Evolutionary conservation across 2,797 vertebrate species (phyloP).

Genomic region (Gymnoscopelus microlampas): DNA sequence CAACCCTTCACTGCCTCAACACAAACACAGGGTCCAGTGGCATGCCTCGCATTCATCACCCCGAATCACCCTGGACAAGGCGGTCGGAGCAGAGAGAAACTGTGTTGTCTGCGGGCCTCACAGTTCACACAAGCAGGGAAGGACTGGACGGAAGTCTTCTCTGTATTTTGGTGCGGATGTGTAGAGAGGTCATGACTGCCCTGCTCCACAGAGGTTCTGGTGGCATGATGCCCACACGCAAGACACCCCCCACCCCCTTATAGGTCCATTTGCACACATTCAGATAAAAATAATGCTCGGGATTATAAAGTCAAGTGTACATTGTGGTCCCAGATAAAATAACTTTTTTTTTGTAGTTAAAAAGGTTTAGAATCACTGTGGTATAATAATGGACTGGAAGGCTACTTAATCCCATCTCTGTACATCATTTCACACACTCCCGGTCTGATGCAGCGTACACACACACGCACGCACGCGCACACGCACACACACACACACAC

Average conservation of each 20-base stretch:
- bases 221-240: not conserved
- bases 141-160: conserved; percentile 62
- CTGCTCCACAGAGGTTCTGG: conserved; percentile 25
- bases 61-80: conserved; percentile 13
- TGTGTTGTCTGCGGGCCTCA: conserved; percentile 21
- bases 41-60: not conserved
- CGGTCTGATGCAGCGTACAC: conserved; percentile 25
- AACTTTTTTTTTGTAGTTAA: no score
- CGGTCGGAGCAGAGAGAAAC: conserved; percentile 35
- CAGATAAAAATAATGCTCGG: no score
- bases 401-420: conserved; percentile 41
- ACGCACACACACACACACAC: not conserved
- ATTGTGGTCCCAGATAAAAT: not conserved
- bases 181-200: conserved; percentile 38
- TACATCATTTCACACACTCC: conserved; percentile 32
- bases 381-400: conserved; percentile 43
- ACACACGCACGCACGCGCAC: not conserved
- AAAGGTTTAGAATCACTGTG: not conserved
- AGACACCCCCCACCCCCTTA: no score
- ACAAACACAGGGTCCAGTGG: conserved; percentile 3
- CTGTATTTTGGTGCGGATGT: conserved; percentile 27
- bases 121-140: conserved; percentile 20
- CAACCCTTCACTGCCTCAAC: not conserved
- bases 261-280: not conserved
- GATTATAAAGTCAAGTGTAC: not conserved